Base-by-base conservation (phyloP, 2,888 invertebrate species). In the Mongoloraphidia duomilia region DNA sequence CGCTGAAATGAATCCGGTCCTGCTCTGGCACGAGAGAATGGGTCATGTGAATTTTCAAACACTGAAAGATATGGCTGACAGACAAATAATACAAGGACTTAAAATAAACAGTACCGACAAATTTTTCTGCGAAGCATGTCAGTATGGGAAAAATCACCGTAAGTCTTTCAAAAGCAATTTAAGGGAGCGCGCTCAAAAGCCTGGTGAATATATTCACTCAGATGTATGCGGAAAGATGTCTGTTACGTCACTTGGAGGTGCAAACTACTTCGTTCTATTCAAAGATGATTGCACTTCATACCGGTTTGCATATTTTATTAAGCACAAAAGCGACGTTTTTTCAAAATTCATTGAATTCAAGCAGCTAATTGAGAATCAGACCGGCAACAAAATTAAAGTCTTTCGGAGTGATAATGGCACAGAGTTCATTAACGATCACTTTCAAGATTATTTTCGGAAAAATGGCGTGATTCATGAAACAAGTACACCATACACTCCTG, bases 401-500 rank as follows among this genome's bases (percentile, higher is more conserved):
- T 40, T 60, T 8, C 46, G 55, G 42, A 50, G 44, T 43, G 58
- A 60, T 41, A 59, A 58, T 50, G 58, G 55, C 13, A 46, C 46
- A 4, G 57, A 60, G 49, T 58, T 52, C 40, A 17, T 46, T 12
- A 54, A 55, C 41, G 14, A 36, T 13, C 12, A 50, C 11, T 40
- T 60, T n/a, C 41, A 17, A 12, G 39, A 53, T 33, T 55, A 52
- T 46, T 40, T 56, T 9, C 48, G 47, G 26, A 44, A 52, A n/a
- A 36, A 52, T 26, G 59, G 59, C 26, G 62, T 61, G 12, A 10
- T 48, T 11, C 49, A 54, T 26, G 56, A 57, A 53, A 52, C 47
- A 12, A 55, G 57, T 39, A 60, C 54, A 44, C 55, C 57, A 8
- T 58, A 59, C 40, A 56, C 56, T 10, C 60, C 57, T 3, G 50